Percentiles rank a stretch among this genome's conserved stretches.
These are phyloP conservation scores for Ellobius talpinus DNA, from an alignment of 2,113 vertebrate species.

Conservation along the genomic window DNA sequence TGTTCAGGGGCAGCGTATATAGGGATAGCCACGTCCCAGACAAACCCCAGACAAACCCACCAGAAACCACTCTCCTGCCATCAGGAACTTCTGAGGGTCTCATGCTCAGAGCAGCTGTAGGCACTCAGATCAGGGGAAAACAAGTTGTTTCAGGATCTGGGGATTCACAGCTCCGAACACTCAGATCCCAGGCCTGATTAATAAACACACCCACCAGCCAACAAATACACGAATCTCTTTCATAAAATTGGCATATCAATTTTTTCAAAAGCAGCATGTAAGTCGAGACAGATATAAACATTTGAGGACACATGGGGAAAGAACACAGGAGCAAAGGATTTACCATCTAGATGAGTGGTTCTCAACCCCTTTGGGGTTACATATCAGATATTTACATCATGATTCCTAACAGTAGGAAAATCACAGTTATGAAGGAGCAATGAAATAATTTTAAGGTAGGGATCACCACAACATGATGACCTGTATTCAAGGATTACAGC, in stretches of 20 bases:
- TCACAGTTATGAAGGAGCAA: background rate
- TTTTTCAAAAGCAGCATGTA: background rate
- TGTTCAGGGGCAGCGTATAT: too few species aligned
- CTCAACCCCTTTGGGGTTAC: background rate
- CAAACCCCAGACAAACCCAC: too few species aligned
- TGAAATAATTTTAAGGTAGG: background rate
- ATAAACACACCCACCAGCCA: background rate
- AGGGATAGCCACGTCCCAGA: too few species aligned
- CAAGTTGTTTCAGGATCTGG: too few species aligned
- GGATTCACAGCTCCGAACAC: too few species aligned
- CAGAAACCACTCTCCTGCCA: too few species aligned
- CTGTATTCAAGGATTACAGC: background rate
- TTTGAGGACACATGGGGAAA: background rate
- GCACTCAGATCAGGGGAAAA: too few species aligned
- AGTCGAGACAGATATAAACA: background rate
- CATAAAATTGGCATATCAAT: background rate
- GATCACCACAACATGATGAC: background rate
- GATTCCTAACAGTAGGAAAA: background rate
- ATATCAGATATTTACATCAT: background rate
- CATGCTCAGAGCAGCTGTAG: too few species aligned
- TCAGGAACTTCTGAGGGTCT: too few species aligned
- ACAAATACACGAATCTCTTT: background rate
- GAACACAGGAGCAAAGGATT: background rate
- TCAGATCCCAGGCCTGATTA: background rate
- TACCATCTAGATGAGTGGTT: background rate